These are phyloP conservation scores for Thinocorus orbignyianus DNA, from an alignment of 2,113 vertebrate species.

Conservation along the genomic window DNA sequence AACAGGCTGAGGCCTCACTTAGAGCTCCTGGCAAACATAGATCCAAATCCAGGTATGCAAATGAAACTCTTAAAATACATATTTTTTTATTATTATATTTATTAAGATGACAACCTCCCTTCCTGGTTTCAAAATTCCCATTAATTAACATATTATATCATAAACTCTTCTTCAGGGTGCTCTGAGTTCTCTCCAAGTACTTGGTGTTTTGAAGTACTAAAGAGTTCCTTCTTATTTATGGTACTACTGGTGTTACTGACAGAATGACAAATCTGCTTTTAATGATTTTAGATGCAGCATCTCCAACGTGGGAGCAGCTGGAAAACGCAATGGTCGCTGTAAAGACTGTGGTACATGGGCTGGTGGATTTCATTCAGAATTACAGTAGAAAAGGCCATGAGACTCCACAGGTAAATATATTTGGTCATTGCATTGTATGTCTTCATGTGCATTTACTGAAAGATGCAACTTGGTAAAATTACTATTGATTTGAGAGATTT, in stretches of 20 bases:
- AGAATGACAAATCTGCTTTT: background rate
- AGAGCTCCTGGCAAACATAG: constrained; percentile 93
- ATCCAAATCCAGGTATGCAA: constrained; percentile 91
- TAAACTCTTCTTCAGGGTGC: background rate
- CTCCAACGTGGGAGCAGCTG: constrained; percentile 92
- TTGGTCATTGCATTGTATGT: accelerated
- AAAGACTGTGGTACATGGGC: constrained; percentile 91
- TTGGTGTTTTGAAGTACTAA: background rate
- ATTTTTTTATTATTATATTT: background rate
- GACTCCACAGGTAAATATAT: constrained; percentile 84
- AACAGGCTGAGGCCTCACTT: constrained; percentile 90
- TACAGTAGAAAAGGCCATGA: constrained; percentile 96
- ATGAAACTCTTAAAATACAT: background rate
- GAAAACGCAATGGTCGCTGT: constrained; percentile 93
- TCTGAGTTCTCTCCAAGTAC: background rate
- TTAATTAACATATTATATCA: background rate
- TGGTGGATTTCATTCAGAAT: constrained; percentile 97
- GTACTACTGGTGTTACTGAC: background rate
- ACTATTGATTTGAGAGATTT: background rate
- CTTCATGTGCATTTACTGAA: background rate
- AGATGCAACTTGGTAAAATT: background rate
- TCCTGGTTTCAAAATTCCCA: background rate
- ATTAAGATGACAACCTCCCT: background rate
- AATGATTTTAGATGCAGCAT: constrained; percentile 82
- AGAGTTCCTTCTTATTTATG: background rate